A percentile compares a stretch with the other conserved stretches of the same genome.
These are phyloP conservation scores for Kryptolebias ocellatus DNA, from an alignment of 2,797 vertebrate genomes.

Conservation along the genomic window DNA sequence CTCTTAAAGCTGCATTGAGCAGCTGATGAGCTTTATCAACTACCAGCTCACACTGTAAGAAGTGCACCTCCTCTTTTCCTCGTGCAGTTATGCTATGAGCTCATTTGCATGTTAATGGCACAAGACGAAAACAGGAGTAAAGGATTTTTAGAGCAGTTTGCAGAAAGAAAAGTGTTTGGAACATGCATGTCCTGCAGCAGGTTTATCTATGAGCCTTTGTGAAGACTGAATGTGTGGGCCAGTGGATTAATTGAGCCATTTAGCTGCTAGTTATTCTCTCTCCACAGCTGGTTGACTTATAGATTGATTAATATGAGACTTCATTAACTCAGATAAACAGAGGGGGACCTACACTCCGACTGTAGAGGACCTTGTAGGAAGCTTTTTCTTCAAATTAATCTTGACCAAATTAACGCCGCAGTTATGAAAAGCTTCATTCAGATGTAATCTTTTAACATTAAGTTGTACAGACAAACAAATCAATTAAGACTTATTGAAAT, in stretches of 20 bases:
- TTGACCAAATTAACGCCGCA: conserved; percentile 14
- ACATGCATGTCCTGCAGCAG: background rate
- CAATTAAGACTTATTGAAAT: background rate
- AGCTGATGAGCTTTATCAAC: conserved; percentile 23
- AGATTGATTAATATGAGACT: conserved; percentile 45
- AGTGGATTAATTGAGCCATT: conserved; percentile 34
- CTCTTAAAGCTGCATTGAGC: conserved; percentile 17
- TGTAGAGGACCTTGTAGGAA: conserved; percentile 15
- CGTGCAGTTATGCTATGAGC: background rate
- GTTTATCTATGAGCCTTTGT: background rate
- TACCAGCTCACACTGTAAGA: background rate
- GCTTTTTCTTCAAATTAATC: conserved; percentile 35
- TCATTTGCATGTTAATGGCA: background rate
- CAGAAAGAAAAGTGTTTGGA: background rate
- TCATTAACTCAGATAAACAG: conserved; percentile 40
- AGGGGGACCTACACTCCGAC: conserved; percentile 24
- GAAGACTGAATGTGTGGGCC: conserved; percentile 29
- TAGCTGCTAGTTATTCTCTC: conserved; percentile 47
- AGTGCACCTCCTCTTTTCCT: background rate
- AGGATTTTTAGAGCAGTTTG: conserved; percentile 8
- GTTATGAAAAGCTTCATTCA: background rate
- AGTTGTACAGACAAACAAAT: conserved; percentile 2
- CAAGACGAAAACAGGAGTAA: background rate
- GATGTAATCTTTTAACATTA: background rate
- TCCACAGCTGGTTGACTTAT: conserved; percentile 48